Evolutionary conservation across 1,140 invertebrate species (phyloP), one percentile per base, ranked within the genome.

Genomic region (Saxidomus purpurata): DNA sequence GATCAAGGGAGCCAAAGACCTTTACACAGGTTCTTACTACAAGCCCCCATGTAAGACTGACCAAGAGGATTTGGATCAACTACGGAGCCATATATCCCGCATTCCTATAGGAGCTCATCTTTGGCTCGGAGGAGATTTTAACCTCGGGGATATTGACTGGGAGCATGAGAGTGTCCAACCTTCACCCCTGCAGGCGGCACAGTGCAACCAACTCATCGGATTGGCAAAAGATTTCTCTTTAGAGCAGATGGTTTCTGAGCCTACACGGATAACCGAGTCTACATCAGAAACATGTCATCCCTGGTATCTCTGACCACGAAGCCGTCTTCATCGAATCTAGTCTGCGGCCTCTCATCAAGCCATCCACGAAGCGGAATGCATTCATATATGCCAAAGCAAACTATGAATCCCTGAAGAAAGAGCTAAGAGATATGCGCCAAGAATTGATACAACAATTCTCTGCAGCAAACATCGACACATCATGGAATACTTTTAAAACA

Each of bases 21-120:
- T 89, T 15, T 89, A 89, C 36, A 36, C 82, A 1, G 77, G 87
- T 19, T 6, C 43, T 19, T 74, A 69, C 22, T 89, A 89, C 36
- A 83, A 79, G 55, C 87, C 87, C 8, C 87, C 87, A 13, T 69
- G 40, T 11, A 36, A 25, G 11, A 74, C 67, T 19, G 80, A 83
- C 38, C 22, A 36, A 25, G 47, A 80, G 3, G 81, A 69, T 17
- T 31, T 81, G 15, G 61, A 80, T 1, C 0, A 22, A 3, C 87
- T 81, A 8, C 3, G 69, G 28, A n/a, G 22, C 13, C 13, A 0
- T 19, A 40, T 88, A 9, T 34, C 22, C 15, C n/a, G 61, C 22
- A 88, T 88, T 15, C 77, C 87, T 6, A 38, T 25, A 22, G 63
- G 59, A 19, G 55, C 76, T 3, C 87, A 88, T 28, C 13, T 69